These are phyloP conservation scores for Scaeva pyrastri DNA, from an alignment of 2,888 invertebrate genomes.

Conservation along the genomic window DNA sequence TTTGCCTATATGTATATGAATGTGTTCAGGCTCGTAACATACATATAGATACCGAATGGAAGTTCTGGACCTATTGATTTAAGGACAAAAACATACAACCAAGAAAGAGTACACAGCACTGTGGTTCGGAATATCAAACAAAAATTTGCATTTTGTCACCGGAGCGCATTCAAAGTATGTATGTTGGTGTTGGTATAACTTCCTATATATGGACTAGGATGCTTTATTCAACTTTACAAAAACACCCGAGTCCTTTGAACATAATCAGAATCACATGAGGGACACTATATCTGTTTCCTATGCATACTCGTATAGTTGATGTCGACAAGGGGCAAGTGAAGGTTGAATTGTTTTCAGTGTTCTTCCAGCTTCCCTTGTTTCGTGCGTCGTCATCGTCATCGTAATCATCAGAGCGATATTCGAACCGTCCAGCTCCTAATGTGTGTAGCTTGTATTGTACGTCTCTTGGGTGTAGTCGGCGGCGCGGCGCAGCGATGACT, in stretches of 20 bases:
- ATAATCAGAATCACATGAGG: slow-evolving; percentile 2
- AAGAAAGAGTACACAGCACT: slow-evolving; percentile 58
- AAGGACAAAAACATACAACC: slow-evolving; percentile 62
- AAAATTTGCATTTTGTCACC: slow-evolving; percentile 73
- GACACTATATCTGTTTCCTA: slow-evolving; percentile 10
- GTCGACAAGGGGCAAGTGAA: slow-evolving; percentile 13
- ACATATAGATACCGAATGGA: slow-evolving; percentile 23
- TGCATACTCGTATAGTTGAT: not conserved
- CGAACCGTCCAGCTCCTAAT: slow-evolving; percentile 29
- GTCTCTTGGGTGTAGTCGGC: not conserved
- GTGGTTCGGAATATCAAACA: slow-evolving; percentile 73
- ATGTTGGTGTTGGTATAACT: slow-evolving; percentile 10
- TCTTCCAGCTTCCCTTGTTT: slow-evolving; percentile 33
- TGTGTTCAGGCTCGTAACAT: not conserved
- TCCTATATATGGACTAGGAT: slow-evolving; percentile 13
- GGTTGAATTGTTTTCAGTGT: slow-evolving; percentile 18
- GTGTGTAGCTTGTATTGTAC: not conserved
- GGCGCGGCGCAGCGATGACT: not conserved
- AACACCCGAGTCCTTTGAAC: slow-evolving; percentile 26
- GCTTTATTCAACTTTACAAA: slow-evolving; percentile 23
- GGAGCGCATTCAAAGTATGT: slow-evolving; percentile 35
- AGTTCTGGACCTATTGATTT: slow-evolving; percentile 72
- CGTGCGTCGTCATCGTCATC: not conserved
- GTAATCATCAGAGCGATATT: slow-evolving; percentile 10
- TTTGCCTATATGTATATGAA: too few species aligned